phyloP scores from a whole-genome alignment of 2,888 invertebrate species.

The Desoria tigrina region DNA sequence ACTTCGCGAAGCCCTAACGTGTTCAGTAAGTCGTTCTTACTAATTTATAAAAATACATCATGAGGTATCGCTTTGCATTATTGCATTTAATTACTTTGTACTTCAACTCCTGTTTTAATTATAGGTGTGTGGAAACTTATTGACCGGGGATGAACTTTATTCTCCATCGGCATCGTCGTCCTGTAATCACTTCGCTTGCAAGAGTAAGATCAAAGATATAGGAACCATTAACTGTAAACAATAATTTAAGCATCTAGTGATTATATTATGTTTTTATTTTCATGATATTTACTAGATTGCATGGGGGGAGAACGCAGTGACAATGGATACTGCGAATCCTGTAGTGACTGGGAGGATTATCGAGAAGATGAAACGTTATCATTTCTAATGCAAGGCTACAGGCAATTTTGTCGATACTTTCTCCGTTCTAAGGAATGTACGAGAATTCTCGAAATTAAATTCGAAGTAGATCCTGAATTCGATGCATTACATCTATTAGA shows the following conservation, averaged over 20 bases:
- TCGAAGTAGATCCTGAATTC: conserved; percentile 29
- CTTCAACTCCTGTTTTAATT: no score
- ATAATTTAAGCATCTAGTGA: no score
- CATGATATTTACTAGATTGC: conserved; percentile 38
- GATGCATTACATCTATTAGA: conserved; percentile 31
- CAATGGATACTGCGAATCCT: conserved; percentile 20
- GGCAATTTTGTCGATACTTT: conserved; percentile 33
- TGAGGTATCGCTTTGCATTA: no score
- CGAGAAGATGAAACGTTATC: conserved; percentile 27
- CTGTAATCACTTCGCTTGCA: conserved; percentile 39
- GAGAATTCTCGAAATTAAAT: conserved; percentile 27
- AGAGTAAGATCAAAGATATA: conserved; percentile 27
- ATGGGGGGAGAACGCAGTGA: conserved; percentile 23
- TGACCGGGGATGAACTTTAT: conserved; percentile 14
- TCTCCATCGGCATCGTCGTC: conserved; percentile 13
- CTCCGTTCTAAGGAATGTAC: conserved; percentile 21
- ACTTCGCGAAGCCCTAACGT: conserved; percentile 26
- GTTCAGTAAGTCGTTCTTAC: no score
- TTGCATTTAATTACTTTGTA: no score
- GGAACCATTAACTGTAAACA: no score
- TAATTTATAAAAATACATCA: no score
- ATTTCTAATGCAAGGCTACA: conserved; percentile 27
- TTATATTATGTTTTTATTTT: no score
- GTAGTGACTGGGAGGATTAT: conserved; percentile 34
- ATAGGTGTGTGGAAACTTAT: conserved; percentile 33